phyloP scores from a whole-genome alignment of 2,888 invertebrate species.

The Ormyrus thymus region DNA sequence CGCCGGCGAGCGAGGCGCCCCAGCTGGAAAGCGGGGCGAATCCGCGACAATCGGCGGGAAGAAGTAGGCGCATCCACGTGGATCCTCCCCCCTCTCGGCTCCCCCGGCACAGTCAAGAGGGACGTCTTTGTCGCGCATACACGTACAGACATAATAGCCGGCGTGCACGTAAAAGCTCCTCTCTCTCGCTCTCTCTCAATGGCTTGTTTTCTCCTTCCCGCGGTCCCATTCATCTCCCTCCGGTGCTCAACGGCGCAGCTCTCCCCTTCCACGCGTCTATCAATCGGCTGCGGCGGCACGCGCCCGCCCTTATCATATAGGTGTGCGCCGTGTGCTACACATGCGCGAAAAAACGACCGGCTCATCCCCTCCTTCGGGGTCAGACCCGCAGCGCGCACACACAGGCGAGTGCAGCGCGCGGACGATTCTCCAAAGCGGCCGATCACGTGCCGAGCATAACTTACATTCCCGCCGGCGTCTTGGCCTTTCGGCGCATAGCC shows the following conservation, averaged over 20 bases:
- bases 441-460: slow-evolving; percentile 73
- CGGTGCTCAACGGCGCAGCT: too few species aligned
- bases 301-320: background rate
- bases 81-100: slow-evolving; percentile 45
- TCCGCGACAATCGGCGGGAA: too few species aligned
- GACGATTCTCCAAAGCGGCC: slow-evolving; percentile 54
- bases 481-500: slow-evolving; percentile 59
- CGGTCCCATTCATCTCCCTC: too few species aligned
- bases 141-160: background rate
- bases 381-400: too few species aligned
- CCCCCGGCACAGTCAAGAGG: background rate
- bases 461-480: slow-evolving; percentile 69
- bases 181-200: background rate
- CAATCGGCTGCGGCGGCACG: background rate
- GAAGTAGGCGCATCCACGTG: too few species aligned
- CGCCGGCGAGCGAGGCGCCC: too few species aligned
- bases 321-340: too few species aligned
- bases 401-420: background rate
- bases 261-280: too few species aligned
- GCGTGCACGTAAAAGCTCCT: background rate
- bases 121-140: background rate
- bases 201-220: too few species aligned
- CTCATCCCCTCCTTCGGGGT: background rate
- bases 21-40: too few species aligned
- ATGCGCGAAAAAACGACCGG: too few species aligned